Evolutionary conservation across 2,888 invertebrate genomes (phyloP).

Genomic region (Euzetes globulus): DNA sequence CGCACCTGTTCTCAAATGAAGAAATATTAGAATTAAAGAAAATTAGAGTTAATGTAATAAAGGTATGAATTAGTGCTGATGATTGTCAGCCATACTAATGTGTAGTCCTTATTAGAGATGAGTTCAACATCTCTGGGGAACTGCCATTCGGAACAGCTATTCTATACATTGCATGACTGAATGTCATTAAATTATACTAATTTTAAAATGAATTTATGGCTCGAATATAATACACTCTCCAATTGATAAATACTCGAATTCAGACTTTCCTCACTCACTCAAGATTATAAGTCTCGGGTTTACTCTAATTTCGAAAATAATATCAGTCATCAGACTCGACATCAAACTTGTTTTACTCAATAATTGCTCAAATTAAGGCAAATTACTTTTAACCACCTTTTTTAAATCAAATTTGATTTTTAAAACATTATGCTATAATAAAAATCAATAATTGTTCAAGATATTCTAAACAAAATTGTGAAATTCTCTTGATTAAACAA

Average conservation of each 20-base stretch:
- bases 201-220: neutral
- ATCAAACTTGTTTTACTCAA: no score
- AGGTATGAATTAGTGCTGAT: conserved; percentile 11
- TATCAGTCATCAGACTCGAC: neutral
- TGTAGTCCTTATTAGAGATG: conserved; percentile 26
- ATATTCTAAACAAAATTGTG: no score
- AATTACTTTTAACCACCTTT: no score
- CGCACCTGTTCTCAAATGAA: conserved; percentile 55
- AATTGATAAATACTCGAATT: neutral
- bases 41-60: conserved; percentile 1
- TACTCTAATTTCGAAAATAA: conserved; percentile 8
- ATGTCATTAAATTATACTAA: neutral
- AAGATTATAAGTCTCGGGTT: neutral
- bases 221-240: neutral
- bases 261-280: neutral
- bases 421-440: no score
- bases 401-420: no score
- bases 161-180: neutral
- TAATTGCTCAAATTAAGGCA: no score
- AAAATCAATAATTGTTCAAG: no score
- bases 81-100: conserved; percentile 20
- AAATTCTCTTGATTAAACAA: no score
- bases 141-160: neutral
- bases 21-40: conserved; percentile 6
- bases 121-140: conserved; percentile 32